Base-by-base conservation (phyloP, 2,113 vertebrate species). In the Gila orcuttii region DNA sequence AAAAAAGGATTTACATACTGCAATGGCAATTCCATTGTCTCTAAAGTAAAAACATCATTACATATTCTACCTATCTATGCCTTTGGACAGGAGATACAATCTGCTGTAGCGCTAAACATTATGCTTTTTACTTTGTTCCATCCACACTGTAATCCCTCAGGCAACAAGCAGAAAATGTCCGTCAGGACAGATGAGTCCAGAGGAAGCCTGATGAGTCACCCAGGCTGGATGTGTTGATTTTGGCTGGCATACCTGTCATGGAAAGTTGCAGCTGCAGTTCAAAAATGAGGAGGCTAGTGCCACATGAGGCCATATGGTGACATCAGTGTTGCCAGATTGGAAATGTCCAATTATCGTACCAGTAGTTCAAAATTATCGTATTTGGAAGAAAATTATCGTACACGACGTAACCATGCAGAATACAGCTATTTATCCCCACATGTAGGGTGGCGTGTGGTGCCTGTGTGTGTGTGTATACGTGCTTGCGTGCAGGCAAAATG, bases 121-220 rank as follows among this genome's bases (percentile, higher is more conserved):
- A 92, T 93, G 93, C 90, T 92, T 88, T 90, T 93, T 90, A 89
- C 90, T 92, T 91, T 91, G 93, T 92, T 88, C 89, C 69, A 62
- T 82, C 25, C 62, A 71, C 88, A 74, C 62, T 86, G 8, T 87
- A 91, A 82, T 92, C 90, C 93, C 91, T 85, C 83, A 28, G 93
- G 93, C 93, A 93, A 93, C 90, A 88, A 93, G 90, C 94, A 94
- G 93, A 93, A 90, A 93, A 89, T 79, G 86, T 88, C 87, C 88
- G 87, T 94, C 93, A 93, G 89, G 87, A 85, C 86, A 89, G 76
- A 92, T 94, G 88, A 92, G 87, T 78, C 90, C 91, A 87, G 17
- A 68, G 90, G 90, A 87, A 39, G 69, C 23, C 75, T 87, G 91
- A 91, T 84, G 10, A 47, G 82, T 90, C 85, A 45, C 88, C 85